Evolutionary conservation across 2,888 invertebrate species (phyloP).

Genomic region (Xestia xanthographa): DNA sequence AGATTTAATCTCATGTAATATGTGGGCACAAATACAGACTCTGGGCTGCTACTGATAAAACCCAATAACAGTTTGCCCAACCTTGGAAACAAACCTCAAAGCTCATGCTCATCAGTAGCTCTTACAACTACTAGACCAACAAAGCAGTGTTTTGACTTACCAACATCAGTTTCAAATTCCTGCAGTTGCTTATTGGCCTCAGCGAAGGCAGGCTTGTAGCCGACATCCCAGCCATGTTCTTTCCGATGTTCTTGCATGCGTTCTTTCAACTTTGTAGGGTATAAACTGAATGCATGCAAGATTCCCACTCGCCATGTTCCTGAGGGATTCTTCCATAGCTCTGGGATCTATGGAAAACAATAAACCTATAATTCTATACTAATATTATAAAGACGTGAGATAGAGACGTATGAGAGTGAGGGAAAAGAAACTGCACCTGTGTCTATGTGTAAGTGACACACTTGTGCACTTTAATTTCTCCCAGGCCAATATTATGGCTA

Average conservation of each 20-base stretch:
- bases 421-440: background rate
- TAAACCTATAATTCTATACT: background rate
- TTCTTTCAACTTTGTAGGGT: conserved; percentile 95
- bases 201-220: conserved; percentile 94
- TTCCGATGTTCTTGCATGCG: conserved; percentile 95
- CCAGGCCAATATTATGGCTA: background rate
- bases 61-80: background rate
- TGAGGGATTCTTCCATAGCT: conserved; percentile 95
- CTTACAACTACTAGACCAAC: background rate
- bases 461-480: background rate
- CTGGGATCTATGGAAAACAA: conserved; percentile 92
- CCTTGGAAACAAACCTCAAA: background rate
- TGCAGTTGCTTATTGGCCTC: conserved; percentile 94
- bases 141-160: conserved; percentile 71
- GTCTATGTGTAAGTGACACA: background rate
- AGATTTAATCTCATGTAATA: background rate
- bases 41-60: background rate
- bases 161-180: conserved; percentile 93
- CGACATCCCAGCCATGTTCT: conserved; percentile 95
- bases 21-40: background rate
- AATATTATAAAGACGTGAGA: background rate
- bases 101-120: background rate
- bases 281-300: conserved; percentile 96
- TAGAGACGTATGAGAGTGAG: background rate
- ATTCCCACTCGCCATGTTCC: conserved; percentile 97